Percentiles rank a stretch among this genome's conserved stretches.
phyloP scores from a whole-genome alignment of 2,113 vertebrate genomes.

The Marcusenius ussheri region DNA sequence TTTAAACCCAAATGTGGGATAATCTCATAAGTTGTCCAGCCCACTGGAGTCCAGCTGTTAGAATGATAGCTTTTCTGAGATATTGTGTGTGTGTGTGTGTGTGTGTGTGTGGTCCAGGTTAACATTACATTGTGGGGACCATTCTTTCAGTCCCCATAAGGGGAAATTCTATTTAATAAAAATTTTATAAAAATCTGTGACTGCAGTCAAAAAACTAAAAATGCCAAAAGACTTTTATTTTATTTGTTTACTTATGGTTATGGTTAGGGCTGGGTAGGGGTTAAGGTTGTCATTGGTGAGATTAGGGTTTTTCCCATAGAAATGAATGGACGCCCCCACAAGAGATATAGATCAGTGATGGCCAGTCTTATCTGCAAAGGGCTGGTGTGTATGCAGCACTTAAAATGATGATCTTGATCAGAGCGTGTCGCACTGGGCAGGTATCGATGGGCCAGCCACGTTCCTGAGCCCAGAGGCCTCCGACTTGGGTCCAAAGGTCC shows the following conservation, averaged over 20 bases:
- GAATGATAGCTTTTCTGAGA: not conserved
- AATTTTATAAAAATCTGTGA: too few relatives aligned
- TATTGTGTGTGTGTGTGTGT: too few relatives aligned
- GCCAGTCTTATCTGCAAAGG: too few relatives aligned
- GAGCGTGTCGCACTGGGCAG: slow-evolving; percentile 43
- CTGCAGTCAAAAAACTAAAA: too few relatives aligned
- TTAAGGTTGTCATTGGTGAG: not conserved
- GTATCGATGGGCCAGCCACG: slow-evolving; percentile 81
- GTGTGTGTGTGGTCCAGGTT: too few relatives aligned
- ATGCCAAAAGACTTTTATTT: too few relatives aligned
- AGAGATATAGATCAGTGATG: too few relatives aligned
- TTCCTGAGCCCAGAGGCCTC: slow-evolving; percentile 66
- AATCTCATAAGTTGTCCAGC: not conserved
- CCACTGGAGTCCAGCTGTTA: not conserved
- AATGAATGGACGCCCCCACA: too few relatives aligned
- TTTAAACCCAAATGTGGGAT: not conserved
- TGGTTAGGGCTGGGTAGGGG: not conserved
- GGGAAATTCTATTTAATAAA: too few relatives aligned
- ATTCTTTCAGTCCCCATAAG: too few relatives aligned
- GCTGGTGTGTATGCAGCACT: not conserved
- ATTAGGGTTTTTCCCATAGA: too few relatives aligned
- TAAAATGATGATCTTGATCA: not conserved
- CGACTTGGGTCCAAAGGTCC: slow-evolving; percentile 61
- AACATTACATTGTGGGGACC: too few relatives aligned
- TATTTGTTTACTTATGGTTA: not conserved